phyloP scores from a whole-genome alignment of 2,888 invertebrate species.

The Endotricha flammealis region DNA sequence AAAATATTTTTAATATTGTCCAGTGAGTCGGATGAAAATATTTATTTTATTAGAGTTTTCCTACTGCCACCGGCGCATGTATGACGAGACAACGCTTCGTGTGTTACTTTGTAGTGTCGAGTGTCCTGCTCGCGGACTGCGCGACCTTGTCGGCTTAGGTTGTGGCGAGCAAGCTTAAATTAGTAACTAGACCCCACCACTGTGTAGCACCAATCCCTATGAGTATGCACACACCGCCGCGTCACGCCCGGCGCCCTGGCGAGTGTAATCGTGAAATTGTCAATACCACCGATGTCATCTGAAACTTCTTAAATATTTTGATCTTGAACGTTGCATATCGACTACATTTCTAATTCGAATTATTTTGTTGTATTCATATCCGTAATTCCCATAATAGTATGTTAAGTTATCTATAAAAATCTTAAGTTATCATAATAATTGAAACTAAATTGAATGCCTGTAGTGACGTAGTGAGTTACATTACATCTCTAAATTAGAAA shows the following conservation, averaged over 20 bases:
- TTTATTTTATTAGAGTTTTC: slow-evolving; percentile 75
- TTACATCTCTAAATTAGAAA: slow-evolving; percentile 54
- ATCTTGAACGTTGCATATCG: slow-evolving; percentile 77
- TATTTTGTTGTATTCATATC: slow-evolving; percentile 70
- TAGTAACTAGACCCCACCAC: slow-evolving; percentile 53
- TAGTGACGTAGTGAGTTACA: slow-evolving; percentile 63
- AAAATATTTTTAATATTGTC: slow-evolving; percentile 78
- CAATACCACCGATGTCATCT: slow-evolving; percentile 73
- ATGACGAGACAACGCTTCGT: slow-evolving; percentile 64
- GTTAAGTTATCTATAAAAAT: slow-evolving; percentile 58
- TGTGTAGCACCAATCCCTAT: slow-evolving; percentile 35
- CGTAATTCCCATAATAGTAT: slow-evolving; percentile 58
- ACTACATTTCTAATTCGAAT: slow-evolving; percentile 74
- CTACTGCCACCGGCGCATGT: slow-evolving; percentile 66
- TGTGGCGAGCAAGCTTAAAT: slow-evolving; percentile 55
- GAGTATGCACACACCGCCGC: too few species aligned
- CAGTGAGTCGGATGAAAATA: slow-evolving; percentile 77
- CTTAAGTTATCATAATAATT: slow-evolving; percentile 65
- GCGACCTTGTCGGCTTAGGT: slow-evolving; percentile 42
- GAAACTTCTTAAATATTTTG: slow-evolving; percentile 54
- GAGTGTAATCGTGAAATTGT: too few species aligned
- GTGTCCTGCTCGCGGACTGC: slow-evolving; percentile 33
- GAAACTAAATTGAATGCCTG: slow-evolving; percentile 56
- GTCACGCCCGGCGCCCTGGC: too few species aligned
- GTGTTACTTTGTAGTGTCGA: slow-evolving; percentile 54